A percentile compares a stretch with the other conserved stretches of the same genome.
phyloP scores from a whole-genome alignment of 2,888 invertebrate species.

The Eudemis profundana region DNA sequence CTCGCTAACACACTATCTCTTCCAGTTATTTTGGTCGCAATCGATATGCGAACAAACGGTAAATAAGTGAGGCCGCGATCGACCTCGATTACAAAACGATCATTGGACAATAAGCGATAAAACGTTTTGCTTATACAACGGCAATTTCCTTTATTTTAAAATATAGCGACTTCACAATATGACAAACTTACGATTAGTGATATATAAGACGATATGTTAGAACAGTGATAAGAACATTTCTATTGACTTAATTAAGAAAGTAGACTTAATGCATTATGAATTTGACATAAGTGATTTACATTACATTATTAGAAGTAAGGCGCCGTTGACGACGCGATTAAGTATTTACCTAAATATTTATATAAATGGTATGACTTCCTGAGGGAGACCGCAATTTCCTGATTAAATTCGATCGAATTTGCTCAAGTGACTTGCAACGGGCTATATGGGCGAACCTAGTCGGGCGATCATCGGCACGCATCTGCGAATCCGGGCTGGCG shows the following conservation, averaged over 20 bases:
- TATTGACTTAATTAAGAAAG: slow-evolving; percentile 74
- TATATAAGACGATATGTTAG: slow-evolving; percentile 83
- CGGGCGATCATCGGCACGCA: slow-evolving; percentile 77
- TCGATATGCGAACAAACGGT: slow-evolving; percentile 77
- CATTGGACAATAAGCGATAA: slow-evolving; percentile 81
- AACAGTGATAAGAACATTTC: slow-evolving; percentile 83
- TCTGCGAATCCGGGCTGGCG: slow-evolving; percentile 74
- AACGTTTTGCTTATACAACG: slow-evolving; percentile 83
- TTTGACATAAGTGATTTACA: slow-evolving; percentile 81
- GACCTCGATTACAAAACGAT: slow-evolving; percentile 73
- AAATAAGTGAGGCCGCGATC: slow-evolving; percentile 71
- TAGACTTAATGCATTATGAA: slow-evolving; percentile 72
- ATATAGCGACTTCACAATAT: slow-evolving; percentile 85
- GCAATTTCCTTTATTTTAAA: slow-evolving; percentile 85
- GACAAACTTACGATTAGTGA: slow-evolving; percentile 80
- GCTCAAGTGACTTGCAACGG: slow-evolving; percentile 68
- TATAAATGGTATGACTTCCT: slow-evolving; percentile 80
- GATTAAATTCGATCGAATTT: slow-evolving; percentile 60
- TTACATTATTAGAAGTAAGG: slow-evolving; percentile 70
- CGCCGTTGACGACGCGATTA: slow-evolving; percentile 66
- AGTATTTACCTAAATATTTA: slow-evolving; percentile 66
- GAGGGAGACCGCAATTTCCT: slow-evolving; percentile 79
- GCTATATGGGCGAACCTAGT: slow-evolving; percentile 84
- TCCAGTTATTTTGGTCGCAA: slow-evolving; percentile 81
- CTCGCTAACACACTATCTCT: slow-evolving; percentile 80